Conservation (phyloP, 2,888 invertebrate species). For the Drosophila fulvimacula region DNA sequence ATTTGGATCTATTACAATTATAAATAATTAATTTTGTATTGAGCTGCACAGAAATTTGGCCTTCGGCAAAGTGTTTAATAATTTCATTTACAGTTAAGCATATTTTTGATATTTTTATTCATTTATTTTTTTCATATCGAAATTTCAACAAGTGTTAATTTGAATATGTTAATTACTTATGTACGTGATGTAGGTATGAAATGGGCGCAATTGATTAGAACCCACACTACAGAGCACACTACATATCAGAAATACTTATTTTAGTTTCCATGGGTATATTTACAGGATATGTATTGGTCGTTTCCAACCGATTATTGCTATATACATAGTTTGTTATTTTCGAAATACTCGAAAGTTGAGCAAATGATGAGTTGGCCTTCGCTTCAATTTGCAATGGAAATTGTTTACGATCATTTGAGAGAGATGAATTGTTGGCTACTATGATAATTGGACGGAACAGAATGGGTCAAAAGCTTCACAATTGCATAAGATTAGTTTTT, state of each 20-base stretch:
- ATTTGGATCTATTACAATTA: background rate
- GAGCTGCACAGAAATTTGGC: background rate
- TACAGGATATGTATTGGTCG: constrained; percentile 41
- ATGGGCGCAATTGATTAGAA: background rate
- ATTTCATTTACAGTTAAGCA: background rate
- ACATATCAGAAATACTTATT: background rate
- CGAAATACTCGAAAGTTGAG: constrained; percentile 29
- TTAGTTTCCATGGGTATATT: background rate
- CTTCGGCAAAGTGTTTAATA: constrained; percentile 1
- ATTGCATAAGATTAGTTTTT: background rate
- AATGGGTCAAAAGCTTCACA: constrained; percentile 5
- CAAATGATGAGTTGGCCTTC: constrained; percentile 30
- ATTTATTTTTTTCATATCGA: background rate
- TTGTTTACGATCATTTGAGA: constrained; percentile 34
- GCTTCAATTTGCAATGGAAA: constrained; percentile 42
- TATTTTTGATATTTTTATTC: background rate
- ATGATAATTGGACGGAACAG: constrained; percentile 33
- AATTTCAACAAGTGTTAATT: background rate
- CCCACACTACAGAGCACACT: no score
- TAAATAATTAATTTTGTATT: constrained; percentile 1
- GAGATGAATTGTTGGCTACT: constrained; percentile 1
- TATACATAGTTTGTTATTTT: background rate
- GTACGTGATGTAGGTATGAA: background rate
- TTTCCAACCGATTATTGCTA: no score
- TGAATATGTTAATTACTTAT: background rate